Percentiles rank a stretch among this genome's conserved stretches.
Conservation (phyloP, 2,113 vertebrate genomes). For the Acrocephalus kingi region DNA sequence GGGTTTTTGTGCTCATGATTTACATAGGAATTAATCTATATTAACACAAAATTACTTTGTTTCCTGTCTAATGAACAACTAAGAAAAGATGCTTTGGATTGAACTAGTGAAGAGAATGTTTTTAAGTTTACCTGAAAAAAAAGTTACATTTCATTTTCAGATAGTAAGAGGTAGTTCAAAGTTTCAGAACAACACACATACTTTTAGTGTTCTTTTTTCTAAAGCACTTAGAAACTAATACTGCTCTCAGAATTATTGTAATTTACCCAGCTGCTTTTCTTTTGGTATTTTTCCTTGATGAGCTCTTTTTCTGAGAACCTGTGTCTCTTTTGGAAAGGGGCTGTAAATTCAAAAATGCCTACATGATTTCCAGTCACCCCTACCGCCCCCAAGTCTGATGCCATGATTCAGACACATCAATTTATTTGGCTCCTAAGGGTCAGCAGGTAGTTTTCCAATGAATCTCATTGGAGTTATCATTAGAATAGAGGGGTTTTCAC, state of each 20-base stretch:
- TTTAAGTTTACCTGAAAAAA: background rate
- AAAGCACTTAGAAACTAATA: background rate
- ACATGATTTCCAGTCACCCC: background rate
- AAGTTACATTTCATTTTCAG: background rate
- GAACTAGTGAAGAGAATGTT: background rate
- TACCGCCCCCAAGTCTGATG: background rate
- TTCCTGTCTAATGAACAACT: background rate
- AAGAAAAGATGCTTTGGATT: background rate
- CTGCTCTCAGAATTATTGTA: background rate
- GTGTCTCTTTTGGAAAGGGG: background rate
- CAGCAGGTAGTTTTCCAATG: background rate
- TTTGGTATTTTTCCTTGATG: background rate
- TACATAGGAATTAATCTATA: background rate
- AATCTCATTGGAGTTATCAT: background rate
- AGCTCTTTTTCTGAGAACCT: background rate
- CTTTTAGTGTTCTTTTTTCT: background rate
- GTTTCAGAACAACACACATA: background rate
- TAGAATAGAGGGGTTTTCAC: background rate
- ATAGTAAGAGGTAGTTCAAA: background rate
- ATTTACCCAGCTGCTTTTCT: background rate
- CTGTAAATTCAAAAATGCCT: background rate
- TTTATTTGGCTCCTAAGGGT: background rate
- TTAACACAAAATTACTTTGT: background rate
- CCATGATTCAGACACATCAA: rapidly evolving
- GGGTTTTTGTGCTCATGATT: background rate